Base-by-base conservation (phyloP, 2,888 invertebrate species). In the Drosophila phalerata region DNA sequence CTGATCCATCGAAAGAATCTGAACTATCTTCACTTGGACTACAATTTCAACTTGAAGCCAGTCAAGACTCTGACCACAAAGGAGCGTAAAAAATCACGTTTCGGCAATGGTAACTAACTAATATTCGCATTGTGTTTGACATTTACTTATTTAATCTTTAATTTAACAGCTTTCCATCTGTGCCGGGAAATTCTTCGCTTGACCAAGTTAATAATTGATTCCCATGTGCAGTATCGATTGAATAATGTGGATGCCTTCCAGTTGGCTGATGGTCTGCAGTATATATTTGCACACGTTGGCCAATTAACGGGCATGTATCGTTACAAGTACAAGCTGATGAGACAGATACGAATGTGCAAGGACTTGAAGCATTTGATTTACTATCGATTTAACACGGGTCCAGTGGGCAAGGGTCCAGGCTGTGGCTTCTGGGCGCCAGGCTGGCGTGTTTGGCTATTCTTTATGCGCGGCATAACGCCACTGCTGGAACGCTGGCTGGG, bases 191-290 rank as follows among this genome's bases (percentile, higher is more conserved):
- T 99, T 88, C 94, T 99, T 2, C 96, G 99, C n/a, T 93, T 99
- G 69, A 99, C 99, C 0, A 99, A 99, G 92, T 94, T 99, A 34
- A 98, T 99, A 8, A 98, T 99, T 61, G 99, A 99, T 93, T 98
- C 99, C 0, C 99, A 99, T 92, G 99, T 99, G 0, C 99, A 99
- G 92, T 99, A 99, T 92, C 95, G 99, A 15, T 94, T 99, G 73
- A 99, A 99, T 93, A 99, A 99, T 91, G 99, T 99, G 9, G 99
- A 99, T 92, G 99, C 99, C 1, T 99, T 99, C 93, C 98, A 99
- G 94, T 93, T 99, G 81, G 96, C 99, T 6, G 99, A 99, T 92
- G 99, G 99, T 10, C 93, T 99, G 40, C 99, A 99, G 93, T 99
- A 99, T 92, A 98, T 99, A 73, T 99, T 99, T 92, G 98, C 99